Conservation (phyloP, 2,113 vertebrate species). For the Melanotaenia duboulayi region DNA sequence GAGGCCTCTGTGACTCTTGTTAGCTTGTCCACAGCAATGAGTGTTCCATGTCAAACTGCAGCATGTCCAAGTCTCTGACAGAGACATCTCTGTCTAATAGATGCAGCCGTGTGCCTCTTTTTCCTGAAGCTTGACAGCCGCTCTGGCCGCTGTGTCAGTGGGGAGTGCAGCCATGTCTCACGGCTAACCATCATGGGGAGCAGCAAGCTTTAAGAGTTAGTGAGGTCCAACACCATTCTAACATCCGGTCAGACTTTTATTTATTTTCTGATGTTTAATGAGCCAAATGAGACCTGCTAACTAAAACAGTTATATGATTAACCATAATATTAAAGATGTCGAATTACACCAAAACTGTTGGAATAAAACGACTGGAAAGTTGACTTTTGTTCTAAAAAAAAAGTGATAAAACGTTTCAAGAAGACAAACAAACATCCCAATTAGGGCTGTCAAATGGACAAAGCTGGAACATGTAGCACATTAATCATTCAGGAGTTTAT, state of each 20-base stretch:
- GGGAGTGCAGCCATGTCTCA: constrained; percentile 13
- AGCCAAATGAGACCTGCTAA: constrained; percentile 33
- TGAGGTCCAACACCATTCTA: constrained; percentile 9
- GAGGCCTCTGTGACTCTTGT: neutral
- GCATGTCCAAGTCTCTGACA: constrained; percentile 34
- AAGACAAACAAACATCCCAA: no score
- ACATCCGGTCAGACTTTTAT: constrained; percentile 8
- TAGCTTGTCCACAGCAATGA: constrained; percentile 8
- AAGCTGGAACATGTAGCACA: no score
- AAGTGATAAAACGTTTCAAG: no score
- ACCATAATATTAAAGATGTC: no score
- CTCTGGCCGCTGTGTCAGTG: neutral
- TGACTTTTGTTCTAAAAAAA: no score
- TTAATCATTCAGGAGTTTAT: no score
- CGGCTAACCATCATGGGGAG: constrained; percentile 16
- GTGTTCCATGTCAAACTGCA: constrained; percentile 19
- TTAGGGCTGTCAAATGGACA: no score
- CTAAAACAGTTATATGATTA: no score
- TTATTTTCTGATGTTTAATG: constrained; percentile 23
- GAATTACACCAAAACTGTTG: no score
- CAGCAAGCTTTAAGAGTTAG: constrained; percentile 5
- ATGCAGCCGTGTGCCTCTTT: constrained; percentile 20
- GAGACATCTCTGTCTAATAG: constrained; percentile 26
- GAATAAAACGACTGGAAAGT: no score
- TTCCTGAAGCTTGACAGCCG: constrained; percentile 12